These are phyloP conservation scores for Polylopha cassiicola DNA, from an alignment of 2,888 invertebrate genomes.

Conservation along the genomic window DNA sequence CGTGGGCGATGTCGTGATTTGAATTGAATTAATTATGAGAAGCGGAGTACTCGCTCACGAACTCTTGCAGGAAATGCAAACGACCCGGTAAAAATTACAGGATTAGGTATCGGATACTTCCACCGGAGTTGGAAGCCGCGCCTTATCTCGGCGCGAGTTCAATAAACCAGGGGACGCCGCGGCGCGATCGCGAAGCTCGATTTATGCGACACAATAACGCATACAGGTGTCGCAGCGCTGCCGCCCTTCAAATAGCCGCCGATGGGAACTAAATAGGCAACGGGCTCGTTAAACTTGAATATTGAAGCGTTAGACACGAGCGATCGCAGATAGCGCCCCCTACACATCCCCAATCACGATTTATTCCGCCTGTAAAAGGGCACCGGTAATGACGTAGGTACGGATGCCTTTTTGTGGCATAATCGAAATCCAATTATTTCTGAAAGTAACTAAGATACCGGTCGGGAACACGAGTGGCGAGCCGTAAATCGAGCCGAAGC, in stretches of 20 bases:
- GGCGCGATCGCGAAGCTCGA: constrained; percentile 59
- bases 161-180: constrained; percentile 63
- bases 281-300: constrained; percentile 51
- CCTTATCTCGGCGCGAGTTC: constrained; percentile 63
- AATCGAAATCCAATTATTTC: constrained; percentile 76
- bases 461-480: constrained; percentile 57
- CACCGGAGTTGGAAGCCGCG: constrained; percentile 44
- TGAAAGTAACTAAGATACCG: constrained; percentile 70
- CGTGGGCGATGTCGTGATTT: constrained; percentile 69
- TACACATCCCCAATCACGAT: constrained; percentile 68
- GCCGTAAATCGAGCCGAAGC: constrained; percentile 67
- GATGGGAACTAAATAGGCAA: constrained; percentile 63
- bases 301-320: constrained; percentile 61
- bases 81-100: constrained; percentile 51
- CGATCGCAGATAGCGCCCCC: constrained; percentile 55
- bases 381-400: constrained; percentile 64
- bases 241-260: constrained; percentile 63
- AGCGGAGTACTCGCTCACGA: constrained; percentile 52
- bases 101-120: constrained; percentile 57
- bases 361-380: constrained; percentile 68
- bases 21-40: constrained; percentile 71
- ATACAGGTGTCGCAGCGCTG: constrained; percentile 69
- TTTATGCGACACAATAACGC: constrained; percentile 73
- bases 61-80: constrained; percentile 59
- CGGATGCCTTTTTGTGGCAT: constrained; percentile 61